Conservation (phyloP, 1,140 invertebrate species). For the Ostrea edulis region DNA sequence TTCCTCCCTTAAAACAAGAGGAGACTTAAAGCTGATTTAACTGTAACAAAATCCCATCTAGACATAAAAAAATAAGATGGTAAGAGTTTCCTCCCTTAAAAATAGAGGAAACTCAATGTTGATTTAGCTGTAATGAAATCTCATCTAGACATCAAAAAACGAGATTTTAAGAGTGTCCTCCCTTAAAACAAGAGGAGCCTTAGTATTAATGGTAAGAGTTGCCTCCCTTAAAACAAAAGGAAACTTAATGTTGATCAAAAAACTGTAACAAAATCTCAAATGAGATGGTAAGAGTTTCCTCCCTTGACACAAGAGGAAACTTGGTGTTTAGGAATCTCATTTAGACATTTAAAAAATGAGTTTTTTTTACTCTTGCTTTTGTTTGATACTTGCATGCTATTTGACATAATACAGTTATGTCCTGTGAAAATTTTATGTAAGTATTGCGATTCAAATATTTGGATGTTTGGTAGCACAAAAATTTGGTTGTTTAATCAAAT, state of each 20-base stretch:
- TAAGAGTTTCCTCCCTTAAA: conserved; percentile 54
- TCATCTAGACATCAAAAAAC: conserved; percentile 75
- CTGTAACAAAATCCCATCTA: conserved; percentile 73
- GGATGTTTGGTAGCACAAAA: too few relatives aligned
- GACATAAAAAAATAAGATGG: conserved; percentile 77
- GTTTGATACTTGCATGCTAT: too few relatives aligned
- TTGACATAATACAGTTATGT: too few relatives aligned
- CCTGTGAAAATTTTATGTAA: too few relatives aligned
- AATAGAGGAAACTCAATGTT: conserved; percentile 72
- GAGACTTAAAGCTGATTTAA: conserved; percentile 74
- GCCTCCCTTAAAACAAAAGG: conserved; percentile 56
- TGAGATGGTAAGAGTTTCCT: conserved; percentile 72
- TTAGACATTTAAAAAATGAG: conserved; percentile 75
- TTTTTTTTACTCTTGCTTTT: background rate
- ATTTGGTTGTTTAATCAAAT: too few relatives aligned
- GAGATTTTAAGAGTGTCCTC: conserved; percentile 71
- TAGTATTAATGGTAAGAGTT: conserved; percentile 58
- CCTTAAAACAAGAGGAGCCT: background rate
- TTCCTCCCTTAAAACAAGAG: conserved; percentile 53
- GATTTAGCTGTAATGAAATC: conserved; percentile 72
- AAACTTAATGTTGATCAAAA: conserved; percentile 76
- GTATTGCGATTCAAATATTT: too few relatives aligned
- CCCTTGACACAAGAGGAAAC: conserved; percentile 58
- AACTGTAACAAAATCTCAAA: conserved; percentile 67
- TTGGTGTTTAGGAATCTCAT: conserved; percentile 76